Evolutionary conservation across 2,797 vertebrate genomes (phyloP), one percentile per base, ranked within the genome.

Genomic region (Nannoperca obscura): DNA sequence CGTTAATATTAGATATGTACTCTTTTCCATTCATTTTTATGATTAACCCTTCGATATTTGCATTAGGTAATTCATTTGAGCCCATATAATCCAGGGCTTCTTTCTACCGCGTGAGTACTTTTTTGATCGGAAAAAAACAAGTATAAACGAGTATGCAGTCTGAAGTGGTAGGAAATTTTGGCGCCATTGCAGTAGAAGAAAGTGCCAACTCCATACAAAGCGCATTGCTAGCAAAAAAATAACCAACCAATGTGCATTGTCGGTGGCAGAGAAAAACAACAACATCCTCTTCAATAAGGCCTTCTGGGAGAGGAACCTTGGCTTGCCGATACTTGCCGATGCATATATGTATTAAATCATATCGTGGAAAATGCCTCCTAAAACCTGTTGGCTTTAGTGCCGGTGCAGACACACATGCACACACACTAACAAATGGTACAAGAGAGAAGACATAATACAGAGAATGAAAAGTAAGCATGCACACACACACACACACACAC

Each of bases 121-220:
- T 58, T 75, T 64, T 70, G 2, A 75, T 66, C 66, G 40, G 27
- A 63, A 71, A 82, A 81, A 20, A 49, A 70, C 68, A n/a, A n/a
- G n/a, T n/a, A n/a, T n/a, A n/a, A n/a, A n/a, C 55, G 71, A 78
- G 64, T 65, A 7, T 78, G 75, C 79, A 71, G 40, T 73, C 57
- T 74, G 61, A 52, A 42, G 53, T 34, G 5, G 6, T 44, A 44
- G 78, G 44, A 63, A 76, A 59, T 44, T 46, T 81, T 84, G 46
- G 77, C 74, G 67, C 52, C 13, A 57, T 9, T 10, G 53, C 62
- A 59, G 74, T 3, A 12, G 24, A 61, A 38, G 36, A 80, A 85
- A 76, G 30, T 74, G 70, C 78, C 13, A 59, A 54, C 46, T 60
- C 49, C 5, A 78, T 36, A 70, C 34, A 64, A 78, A 67, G 53